Evolutionary conservation across 2,888 invertebrate species (phyloP).

Genomic region (Athetis lepigone): DNA sequence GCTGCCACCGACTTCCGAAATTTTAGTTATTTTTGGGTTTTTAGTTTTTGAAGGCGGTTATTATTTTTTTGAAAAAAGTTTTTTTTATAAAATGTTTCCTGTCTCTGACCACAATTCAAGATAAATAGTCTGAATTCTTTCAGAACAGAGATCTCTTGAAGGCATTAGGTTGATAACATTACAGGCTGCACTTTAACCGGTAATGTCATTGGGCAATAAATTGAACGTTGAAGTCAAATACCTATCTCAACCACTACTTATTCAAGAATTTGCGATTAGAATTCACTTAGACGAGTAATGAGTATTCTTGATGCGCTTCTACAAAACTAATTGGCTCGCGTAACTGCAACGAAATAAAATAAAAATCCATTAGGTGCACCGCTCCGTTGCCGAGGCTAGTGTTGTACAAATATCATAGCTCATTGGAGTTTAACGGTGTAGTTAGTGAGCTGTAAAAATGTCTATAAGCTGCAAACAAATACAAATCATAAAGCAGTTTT

Average conservation of each 20-base stretch:
- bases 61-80: too few species aligned
- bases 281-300: conserved; percentile 76
- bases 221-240: conserved; percentile 14
- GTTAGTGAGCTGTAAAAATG: conserved; percentile 40
- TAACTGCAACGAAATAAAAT: conserved; percentile 83
- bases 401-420: conserved; percentile 60
- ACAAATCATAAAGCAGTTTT: conserved; percentile 9
- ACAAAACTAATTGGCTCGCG: conserved; percentile 83
- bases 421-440: conserved; percentile 47
- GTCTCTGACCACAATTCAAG: conserved; percentile 13
- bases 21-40: too few species aligned
- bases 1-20: too few species aligned
- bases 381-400: conserved; percentile 70
- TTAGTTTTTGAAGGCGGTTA: too few species aligned
- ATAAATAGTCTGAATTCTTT: conserved; percentile 27
- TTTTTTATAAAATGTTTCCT: conserved; percentile 19
- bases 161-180: too few species aligned
- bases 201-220: neutral
- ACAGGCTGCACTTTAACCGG: neutral
- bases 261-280: conserved; percentile 64
- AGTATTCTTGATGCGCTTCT: conserved; percentile 83
- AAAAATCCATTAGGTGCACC: conserved; percentile 81
- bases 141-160: neutral
- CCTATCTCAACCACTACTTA: conserved; percentile 20
- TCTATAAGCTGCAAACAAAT: conserved; percentile 10